Evolutionary conservation across 2,888 invertebrate species (phyloP), one percentile per base, ranked within the genome.

Genomic region (Amorpha juglandis): DNA sequence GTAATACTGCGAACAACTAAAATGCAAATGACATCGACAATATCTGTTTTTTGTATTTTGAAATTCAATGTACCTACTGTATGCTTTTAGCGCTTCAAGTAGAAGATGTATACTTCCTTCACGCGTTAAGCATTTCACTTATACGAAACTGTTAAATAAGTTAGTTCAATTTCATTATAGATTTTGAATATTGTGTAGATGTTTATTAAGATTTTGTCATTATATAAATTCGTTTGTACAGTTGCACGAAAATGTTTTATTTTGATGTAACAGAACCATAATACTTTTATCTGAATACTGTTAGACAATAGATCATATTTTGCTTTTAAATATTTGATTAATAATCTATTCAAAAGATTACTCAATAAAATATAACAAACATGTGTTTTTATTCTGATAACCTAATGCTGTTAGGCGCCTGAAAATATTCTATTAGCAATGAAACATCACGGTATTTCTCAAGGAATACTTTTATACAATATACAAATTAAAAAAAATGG

Each of bases 21-120:
- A 85, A 87, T 90, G 89, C 89, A 84, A 81, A 85, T 90, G 91
- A 91, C 91, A 80, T 90, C 83, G 91, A 92, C 91, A 91, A 92
- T 92, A 91, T 90, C 79, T 84, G 81, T 85, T 87, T 83, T n/a
- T 79, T 79, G 82, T 82, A 78, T 77, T 79, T 77, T 65, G 72
- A 72, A 68, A 14, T 66, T 66, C 70, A 68, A 67, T 66, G 67
- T 71, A 38, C 35, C 35, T 35, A 69, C 71, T 71, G 68, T 76
- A 69, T 69, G 70, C 72, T 75, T 66, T 69, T 76, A 78, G 71
- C 63, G 77, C 77, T 79, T 77, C 71, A 69, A 65, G 70, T 83
- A 80, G 71, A 50, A 66, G 71, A 62, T 68, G 64, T 71, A 16
- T 67, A 63, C 65, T 63, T 68, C 45, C 67, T 68, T 73, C 72